These are phyloP conservation scores for Lottia gigantea DNA, from an alignment of 2,888 invertebrate genomes.

Conservation along the genomic window DNA sequence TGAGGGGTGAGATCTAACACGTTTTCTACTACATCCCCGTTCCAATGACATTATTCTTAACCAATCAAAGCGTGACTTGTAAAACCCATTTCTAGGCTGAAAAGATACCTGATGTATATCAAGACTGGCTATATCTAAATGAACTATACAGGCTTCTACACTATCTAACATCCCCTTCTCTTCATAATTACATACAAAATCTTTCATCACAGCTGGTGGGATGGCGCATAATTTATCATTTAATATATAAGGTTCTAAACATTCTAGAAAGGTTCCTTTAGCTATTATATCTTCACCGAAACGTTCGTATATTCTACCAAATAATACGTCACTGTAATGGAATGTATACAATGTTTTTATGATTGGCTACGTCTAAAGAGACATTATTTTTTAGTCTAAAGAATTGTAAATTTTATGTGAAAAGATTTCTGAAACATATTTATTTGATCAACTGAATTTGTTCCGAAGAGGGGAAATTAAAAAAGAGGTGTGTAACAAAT, in stretches of 20 bases:
- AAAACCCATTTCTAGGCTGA: too few relatives aligned
- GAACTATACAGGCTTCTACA: conserved; percentile 79
- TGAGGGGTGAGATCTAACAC: too few relatives aligned
- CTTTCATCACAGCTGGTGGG: conserved; percentile 79
- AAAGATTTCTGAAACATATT: too few relatives aligned
- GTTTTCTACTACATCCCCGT: too few relatives aligned
- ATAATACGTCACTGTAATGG: conserved; percentile 65
- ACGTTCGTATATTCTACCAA: conserved; percentile 75
- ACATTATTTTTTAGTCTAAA: too few relatives aligned
- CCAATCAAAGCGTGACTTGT: too few relatives aligned
- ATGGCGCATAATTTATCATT: conserved; percentile 74
- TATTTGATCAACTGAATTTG: too few relatives aligned
- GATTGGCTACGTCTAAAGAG: too few relatives aligned
- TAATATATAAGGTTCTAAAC: conserved; percentile 79
- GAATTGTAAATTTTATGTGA: too few relatives aligned
- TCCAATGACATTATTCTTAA: too few relatives aligned
- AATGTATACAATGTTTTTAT: background rate
- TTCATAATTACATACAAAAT: conserved; percentile 78
- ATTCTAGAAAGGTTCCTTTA: conserved; percentile 76
- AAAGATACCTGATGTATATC: conserved; percentile 79
- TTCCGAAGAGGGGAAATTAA: too few relatives aligned
- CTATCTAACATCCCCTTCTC: conserved; percentile 74
- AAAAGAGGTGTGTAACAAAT: too few relatives aligned
- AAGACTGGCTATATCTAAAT: conserved; percentile 79
- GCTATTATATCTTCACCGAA: conserved; percentile 74